A percentile compares a stretch with the other conserved stretches of the same genome.
phyloP scores from a whole-genome alignment of 2,113 vertebrate species.

The Xerus inauris region DNA sequence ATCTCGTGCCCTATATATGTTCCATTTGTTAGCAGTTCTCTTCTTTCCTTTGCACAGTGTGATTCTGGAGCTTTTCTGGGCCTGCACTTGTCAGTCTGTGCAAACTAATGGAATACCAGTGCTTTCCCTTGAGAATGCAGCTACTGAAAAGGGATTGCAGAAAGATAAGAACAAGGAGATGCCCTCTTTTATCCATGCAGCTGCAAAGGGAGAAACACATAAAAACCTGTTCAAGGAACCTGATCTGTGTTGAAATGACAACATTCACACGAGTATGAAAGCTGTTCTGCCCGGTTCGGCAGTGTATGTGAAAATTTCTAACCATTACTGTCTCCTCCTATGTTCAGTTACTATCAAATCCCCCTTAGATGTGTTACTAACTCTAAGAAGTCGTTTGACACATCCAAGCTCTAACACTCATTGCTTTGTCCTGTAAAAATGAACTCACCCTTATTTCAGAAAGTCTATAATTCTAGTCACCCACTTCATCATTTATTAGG shows the following conservation, averaged over 20 bases:
- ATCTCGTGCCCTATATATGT: accelerated
- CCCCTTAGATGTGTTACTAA: neutral
- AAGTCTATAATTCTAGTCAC: neutral
- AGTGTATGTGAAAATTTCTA: neutral
- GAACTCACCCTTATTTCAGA: neutral
- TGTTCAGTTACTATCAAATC: neutral
- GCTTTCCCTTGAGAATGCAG: neutral
- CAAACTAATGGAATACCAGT: neutral
- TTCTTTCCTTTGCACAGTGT: neutral
- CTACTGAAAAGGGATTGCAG: neutral
- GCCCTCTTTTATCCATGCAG: neutral
- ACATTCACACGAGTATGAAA: neutral
- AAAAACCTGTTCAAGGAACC: neutral
- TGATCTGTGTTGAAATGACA: neutral
- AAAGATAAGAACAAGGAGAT: neutral
- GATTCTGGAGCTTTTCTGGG: neutral
- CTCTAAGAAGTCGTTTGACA: neutral
- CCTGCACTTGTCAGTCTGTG: neutral
- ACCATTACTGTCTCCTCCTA: accelerated
- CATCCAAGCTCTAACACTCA: neutral
- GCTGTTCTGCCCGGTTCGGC: neutral
- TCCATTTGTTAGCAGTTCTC: neutral
- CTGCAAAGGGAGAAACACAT: neutral
- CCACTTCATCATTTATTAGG: neutral
- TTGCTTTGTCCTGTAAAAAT: neutral